Conservation (phyloP, 2,888 invertebrate genomes). For the Aphidoletes aphidimyza region DNA sequence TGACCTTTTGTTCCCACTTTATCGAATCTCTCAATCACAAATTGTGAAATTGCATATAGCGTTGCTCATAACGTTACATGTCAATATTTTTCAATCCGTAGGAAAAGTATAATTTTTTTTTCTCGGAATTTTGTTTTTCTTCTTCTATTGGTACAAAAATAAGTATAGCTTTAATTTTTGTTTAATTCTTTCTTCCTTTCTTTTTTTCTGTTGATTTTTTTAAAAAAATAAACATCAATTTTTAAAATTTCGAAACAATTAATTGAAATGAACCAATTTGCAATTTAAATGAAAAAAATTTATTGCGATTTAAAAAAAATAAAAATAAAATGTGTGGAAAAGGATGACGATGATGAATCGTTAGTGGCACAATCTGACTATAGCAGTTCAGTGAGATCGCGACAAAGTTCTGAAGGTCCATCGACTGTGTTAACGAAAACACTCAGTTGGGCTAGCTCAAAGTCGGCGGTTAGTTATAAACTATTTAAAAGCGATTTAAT, state of each 20-base stretch:
- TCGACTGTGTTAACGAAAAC: not conserved
- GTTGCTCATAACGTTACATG: not conserved
- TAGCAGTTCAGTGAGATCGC: constrained; percentile 59
- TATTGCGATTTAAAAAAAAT: not conserved
- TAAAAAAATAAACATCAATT: no score
- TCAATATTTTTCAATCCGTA: not conserved
- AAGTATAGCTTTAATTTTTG: constrained; percentile 58
- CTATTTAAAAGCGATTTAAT: constrained; percentile 57
- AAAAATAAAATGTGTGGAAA: not conserved
- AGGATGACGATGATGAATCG: constrained; percentile 55
- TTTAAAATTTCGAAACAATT: not conserved
- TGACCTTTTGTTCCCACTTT: no score
- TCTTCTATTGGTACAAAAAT: constrained; percentile 58
- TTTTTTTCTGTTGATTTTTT: constrained; percentile 43
- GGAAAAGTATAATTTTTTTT: constrained; percentile 6
- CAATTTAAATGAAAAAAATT: no score
- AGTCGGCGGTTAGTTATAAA: constrained; percentile 62
- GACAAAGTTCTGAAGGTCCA: constrained; percentile 56
- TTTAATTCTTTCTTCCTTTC: constrained; percentile 58
- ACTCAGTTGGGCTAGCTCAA: constrained; percentile 60
- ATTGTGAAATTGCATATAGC: not conserved
- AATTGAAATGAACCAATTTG: not conserved
- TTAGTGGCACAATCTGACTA: constrained; percentile 60
- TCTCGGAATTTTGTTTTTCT: constrained; percentile 55
- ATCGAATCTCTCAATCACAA: no score